Conservation (phyloP, 2,113 vertebrate species). For the Brachypteracias leptosomus region DNA sequence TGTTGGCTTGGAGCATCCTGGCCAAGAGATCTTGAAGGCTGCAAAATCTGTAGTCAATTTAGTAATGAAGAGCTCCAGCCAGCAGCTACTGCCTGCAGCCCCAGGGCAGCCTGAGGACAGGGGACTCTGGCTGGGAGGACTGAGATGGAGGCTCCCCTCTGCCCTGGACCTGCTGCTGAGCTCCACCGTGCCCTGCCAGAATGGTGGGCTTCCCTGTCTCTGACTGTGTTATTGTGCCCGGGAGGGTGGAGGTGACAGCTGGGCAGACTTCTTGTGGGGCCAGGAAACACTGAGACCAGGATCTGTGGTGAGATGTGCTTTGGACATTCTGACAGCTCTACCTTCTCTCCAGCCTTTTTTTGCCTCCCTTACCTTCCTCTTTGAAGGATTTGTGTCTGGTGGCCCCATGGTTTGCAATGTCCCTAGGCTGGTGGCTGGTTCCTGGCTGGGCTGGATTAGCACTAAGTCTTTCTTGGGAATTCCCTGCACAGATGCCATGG, state of each 20-base stretch:
- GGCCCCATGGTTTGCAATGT: not conserved
- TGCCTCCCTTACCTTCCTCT: not conserved
- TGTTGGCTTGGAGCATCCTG: not conserved
- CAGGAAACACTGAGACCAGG: fast-evolving
- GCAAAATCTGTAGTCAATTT: not conserved
- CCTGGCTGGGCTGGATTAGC: not conserved
- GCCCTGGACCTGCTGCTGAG: not conserved
- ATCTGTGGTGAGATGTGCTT: no score
- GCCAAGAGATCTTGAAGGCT: not conserved
- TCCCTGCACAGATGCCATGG: not conserved
- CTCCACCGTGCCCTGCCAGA: not conserved
- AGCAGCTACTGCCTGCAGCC: not conserved
- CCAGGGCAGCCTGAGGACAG: fast-evolving
- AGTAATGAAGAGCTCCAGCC: not conserved
- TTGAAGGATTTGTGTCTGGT: not conserved
- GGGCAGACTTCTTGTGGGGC: not conserved
- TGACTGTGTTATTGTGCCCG: fast-evolving
- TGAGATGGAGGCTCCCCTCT: not conserved
- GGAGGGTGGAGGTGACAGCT: not conserved
- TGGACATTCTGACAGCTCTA: not conserved
- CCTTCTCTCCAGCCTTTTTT: not conserved
- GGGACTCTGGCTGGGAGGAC: not conserved
- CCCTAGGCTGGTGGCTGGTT: not conserved
- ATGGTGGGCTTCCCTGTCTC: not conserved
- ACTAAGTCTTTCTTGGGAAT: not conserved